Percentiles rank a stretch among this genome's conserved stretches.
Conservation (phyloP, 2,888 invertebrate species). For the Drosophila parthenogenetica region DNA sequence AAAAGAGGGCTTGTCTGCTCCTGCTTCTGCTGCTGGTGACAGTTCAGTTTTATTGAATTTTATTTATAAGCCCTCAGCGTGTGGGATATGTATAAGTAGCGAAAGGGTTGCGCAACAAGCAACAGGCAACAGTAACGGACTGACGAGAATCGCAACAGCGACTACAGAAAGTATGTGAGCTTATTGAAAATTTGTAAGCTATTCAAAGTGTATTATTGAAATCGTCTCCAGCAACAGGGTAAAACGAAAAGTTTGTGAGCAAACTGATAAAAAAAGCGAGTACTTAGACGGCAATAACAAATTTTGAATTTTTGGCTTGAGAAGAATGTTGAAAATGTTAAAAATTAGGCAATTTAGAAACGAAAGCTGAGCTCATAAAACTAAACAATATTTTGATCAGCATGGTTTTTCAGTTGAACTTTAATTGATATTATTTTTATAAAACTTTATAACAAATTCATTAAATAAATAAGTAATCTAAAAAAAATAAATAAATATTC, state of each 20-base stretch:
- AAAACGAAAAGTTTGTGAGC: conserved; percentile 1
- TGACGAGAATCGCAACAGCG: conserved; percentile 32
- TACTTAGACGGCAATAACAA: neutral
- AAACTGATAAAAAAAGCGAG: neutral
- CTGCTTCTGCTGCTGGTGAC: conserved; percentile 64
- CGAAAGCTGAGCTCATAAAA: neutral
- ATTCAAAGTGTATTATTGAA: conserved; percentile 42
- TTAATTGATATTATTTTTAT: too few species aligned
- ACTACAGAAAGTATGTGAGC: conserved; percentile 34
- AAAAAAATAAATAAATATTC: neutral
- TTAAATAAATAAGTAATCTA: neutral
- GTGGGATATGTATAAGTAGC: conserved; percentile 9
- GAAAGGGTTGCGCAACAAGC: conserved; percentile 68
- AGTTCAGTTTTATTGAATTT: conserved; percentile 76
- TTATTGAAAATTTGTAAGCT: conserved; percentile 37
- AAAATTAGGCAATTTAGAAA: neutral
- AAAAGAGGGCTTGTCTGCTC: conserved; percentile 8
- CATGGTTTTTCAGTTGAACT: too few species aligned
- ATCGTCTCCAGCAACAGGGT: neutral
- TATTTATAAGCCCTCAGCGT: conserved; percentile 54
- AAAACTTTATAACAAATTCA: too few species aligned
- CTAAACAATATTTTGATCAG: too few species aligned
- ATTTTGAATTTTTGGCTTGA: neutral
- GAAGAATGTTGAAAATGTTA: too few species aligned
- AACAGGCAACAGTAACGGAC: conserved; percentile 14